Evolutionary conservation across 2,113 vertebrate species (phyloP), one percentile per base, ranked within the genome.

Genomic region (Sclerurus mexicanus): DNA sequence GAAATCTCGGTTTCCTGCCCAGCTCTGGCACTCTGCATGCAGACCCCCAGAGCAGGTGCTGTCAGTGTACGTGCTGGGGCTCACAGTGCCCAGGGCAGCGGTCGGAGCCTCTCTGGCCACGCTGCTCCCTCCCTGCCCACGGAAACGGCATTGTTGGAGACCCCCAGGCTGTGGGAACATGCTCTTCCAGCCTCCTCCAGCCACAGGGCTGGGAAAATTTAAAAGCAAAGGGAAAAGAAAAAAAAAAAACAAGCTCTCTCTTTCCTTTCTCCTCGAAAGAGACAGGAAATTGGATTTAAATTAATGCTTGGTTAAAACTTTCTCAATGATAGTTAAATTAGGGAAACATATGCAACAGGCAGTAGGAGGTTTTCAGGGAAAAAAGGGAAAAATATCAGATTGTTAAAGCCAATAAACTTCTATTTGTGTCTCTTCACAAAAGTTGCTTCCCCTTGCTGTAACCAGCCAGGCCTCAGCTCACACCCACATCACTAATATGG

Each of bases 1-100:
- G 94, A 93, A 96, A 92, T 78, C 72, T 95, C 42, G 8, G 28
- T 82, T 98, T 98, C 97, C 98, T 97, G 97, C 91, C 21, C 10
- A 72, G 31, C 68, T 56, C 46, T 9, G 46, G 87, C 85, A 31
- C 60, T 78, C 71, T 46, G 58, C 63, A 74, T 9, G 60, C 15
- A 49, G 27, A 73, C 88, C 64, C 60, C 56, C n/a, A 33, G 91
- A 0, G 49, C 87, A 76, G 90, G 96, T 66, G 95, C 64, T 28
- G 77, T 27, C 7, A 7, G 93, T 4, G 80, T 96, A 98, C 96
- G 96, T 98, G 98, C 97, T 50, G 31, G 21, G 90, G 83, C 88
- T 95, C 97, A 97, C 97, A 33, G 60, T 6, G 53, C 72, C 90
- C 84, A 4, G 4, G 42, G 85, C 96, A 72, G 68, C 28, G 72